A percentile compares a stretch with the other conserved stretches of the same genome.
Evolutionary conservation across 2,797 vertebrate genomes (phyloP).

Genomic region (Lepidocolaptes lacrymiger): DNA sequence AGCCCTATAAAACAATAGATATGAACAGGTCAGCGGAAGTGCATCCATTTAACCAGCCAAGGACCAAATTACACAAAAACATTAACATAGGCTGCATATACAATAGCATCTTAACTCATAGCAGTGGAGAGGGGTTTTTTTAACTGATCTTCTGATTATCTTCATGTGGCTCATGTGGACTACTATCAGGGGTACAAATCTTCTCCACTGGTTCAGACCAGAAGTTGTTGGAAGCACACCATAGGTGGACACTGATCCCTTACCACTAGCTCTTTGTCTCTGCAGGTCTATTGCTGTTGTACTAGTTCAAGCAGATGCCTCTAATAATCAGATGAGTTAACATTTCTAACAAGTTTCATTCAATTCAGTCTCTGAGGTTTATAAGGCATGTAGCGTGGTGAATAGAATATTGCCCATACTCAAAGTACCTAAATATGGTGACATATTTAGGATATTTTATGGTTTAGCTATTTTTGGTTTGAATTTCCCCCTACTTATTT

Average conservation of each 20-base stretch:
- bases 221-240: neutral
- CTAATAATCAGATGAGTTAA: neutral
- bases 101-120: neutral
- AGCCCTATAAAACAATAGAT: neutral
- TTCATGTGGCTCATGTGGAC: neutral
- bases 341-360: neutral
- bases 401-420: neutral
- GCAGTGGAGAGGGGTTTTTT: accelerated
- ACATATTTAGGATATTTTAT: slow-evolving; percentile 4
- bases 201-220: neutral
- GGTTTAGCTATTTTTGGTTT: slow-evolving; percentile 8
- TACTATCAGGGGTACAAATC: neutral
- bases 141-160: neutral
- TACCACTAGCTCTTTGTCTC: neutral
- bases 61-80: neutral
- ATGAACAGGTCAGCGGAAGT: neutral
- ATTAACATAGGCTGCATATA: neutral
- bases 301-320: neutral
- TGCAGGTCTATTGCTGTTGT: neutral
- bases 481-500: neutral
- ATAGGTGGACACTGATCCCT: neutral
- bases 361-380: neutral
- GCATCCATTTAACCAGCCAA: neutral
- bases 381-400: neutral
- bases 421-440: neutral